Evolutionary conservation across 2,888 invertebrate genomes (phyloP).

Genomic region (Cloeon dipterum): DNA sequence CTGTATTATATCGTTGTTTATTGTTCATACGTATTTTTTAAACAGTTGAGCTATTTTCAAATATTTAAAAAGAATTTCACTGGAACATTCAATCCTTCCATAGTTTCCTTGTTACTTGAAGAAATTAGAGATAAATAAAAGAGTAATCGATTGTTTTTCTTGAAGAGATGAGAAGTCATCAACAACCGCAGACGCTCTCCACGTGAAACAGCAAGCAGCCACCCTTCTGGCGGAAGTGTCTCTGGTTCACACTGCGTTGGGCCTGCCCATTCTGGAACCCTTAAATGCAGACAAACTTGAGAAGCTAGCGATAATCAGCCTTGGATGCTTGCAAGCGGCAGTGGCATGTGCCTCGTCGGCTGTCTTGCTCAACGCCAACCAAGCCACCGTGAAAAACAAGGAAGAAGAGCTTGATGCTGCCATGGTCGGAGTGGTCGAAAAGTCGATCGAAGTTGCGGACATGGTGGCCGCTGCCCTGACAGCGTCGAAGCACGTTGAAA

Average conservation of each 20-base stretch:
- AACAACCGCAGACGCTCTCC: constrained; percentile 60
- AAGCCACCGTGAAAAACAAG: constrained; percentile 11
- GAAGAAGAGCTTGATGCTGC: constrained; percentile 65
- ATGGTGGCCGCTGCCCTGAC: constrained; percentile 59
- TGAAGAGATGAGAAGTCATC: too few species aligned
- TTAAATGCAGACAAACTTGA: constrained; percentile 61
- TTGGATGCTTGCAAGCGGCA: constrained; percentile 50
- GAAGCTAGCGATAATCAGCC: constrained; percentile 57
- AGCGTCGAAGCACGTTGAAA: constrained; percentile 66
- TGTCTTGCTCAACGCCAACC: not conserved
- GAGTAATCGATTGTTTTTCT: too few species aligned
- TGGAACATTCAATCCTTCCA: too few species aligned
- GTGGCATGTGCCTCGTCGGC: constrained; percentile 12
- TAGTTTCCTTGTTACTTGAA: too few species aligned
- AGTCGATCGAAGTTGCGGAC: constrained; percentile 66
- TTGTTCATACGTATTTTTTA: too few species aligned
- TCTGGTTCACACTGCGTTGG: constrained; percentile 59
- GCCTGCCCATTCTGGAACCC: constrained; percentile 71
- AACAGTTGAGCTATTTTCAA: too few species aligned
- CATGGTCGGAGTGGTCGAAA: constrained; percentile 65
- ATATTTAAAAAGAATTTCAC: too few species aligned
- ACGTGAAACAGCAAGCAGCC: constrained; percentile 34
- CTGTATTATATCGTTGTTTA: too few species aligned
- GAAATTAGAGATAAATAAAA: too few species aligned
- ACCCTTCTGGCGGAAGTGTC: constrained; percentile 61